Percentiles rank a stretch among this genome's conserved stretches.
Evolutionary conservation across 2,888 invertebrate species (phyloP).

Genomic region (Sphecodes monilicornis): DNA sequence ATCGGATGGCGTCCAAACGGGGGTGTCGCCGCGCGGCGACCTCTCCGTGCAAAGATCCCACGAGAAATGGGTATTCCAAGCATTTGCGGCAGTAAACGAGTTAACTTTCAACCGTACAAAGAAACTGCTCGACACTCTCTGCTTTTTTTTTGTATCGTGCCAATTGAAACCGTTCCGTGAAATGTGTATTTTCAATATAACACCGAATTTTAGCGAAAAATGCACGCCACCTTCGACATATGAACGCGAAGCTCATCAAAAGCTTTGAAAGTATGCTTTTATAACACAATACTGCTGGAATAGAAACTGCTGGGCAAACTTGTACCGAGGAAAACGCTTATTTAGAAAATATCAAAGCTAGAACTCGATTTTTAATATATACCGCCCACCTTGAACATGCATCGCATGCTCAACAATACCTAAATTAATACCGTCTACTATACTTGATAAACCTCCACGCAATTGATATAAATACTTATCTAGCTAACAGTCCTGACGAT

Average conservation of each 20-base stretch:
- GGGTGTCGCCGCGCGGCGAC: too few relatives aligned
- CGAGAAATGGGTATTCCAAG: constrained; percentile 7
- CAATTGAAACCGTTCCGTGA: constrained; percentile 12
- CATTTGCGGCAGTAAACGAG: constrained; percentile 7
- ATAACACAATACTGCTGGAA: background rate
- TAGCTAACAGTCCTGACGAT: too few relatives aligned
- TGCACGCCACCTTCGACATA: background rate
- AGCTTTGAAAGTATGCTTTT: background rate
- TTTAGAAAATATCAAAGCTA: background rate
- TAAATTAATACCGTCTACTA: background rate
- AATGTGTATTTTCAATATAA: constrained; percentile 22
- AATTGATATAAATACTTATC: background rate
- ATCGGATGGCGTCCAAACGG: too few relatives aligned
- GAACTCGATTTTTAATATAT: too few relatives aligned
- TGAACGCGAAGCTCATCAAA: constrained; percentile 13
- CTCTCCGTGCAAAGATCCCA: background rate
- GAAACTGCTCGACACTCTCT: background rate
- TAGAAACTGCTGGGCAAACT: background rate
- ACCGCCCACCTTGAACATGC: background rate
- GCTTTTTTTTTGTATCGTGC: background rate
- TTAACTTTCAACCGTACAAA: background rate
- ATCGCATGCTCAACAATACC: background rate
- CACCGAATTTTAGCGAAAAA: constrained; percentile 6
- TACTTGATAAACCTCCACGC: background rate
- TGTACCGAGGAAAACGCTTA: background rate